Conservation (phyloP, 1,140 invertebrate species). For the Drosophila setifemur region DNA sequence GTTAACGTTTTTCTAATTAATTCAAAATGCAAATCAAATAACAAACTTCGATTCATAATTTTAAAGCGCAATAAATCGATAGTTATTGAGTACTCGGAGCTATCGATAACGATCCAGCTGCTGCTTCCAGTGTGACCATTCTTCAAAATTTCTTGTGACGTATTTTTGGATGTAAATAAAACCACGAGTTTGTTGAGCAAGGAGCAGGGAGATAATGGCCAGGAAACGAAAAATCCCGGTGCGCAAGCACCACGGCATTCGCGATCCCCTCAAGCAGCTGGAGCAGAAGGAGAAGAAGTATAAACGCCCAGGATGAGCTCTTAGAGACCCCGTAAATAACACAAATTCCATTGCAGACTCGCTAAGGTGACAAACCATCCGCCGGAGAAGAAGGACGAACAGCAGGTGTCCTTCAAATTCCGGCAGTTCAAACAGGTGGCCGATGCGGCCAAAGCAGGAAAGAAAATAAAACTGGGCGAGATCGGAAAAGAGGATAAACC, state of each 20-base stretch:
- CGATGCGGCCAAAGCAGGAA: slow-evolving; percentile 66
- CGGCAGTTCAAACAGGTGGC: slow-evolving; percentile 66
- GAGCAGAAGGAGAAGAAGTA: slow-evolving; percentile 71
- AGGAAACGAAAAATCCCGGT: slow-evolving; percentile 78
- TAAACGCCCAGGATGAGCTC: background rate
- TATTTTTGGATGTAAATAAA: slow-evolving; percentile 11
- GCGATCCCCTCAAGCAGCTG: slow-evolving; percentile 78
- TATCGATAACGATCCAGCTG: too few relatives aligned
- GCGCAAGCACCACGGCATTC: slow-evolving; percentile 78
- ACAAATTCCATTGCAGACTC: slow-evolving; percentile 41
- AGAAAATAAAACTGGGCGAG: slow-evolving; percentile 50
- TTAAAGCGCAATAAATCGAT: too few relatives aligned
- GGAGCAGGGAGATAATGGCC: slow-evolving; percentile 42
- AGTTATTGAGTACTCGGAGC: too few relatives aligned
- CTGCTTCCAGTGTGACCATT: too few relatives aligned
- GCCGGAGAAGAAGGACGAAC: slow-evolving; percentile 61
- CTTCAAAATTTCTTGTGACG: too few relatives aligned
- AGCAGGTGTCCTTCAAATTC: slow-evolving; percentile 71
- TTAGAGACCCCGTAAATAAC: background rate
- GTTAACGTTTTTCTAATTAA: too few relatives aligned
- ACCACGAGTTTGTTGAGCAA: slow-evolving; percentile 18
- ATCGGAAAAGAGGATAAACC: slow-evolving; percentile 65
- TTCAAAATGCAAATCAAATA: too few relatives aligned
- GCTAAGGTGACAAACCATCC: slow-evolving; percentile 78
- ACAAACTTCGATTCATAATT: too few relatives aligned